A percentile compares a stretch with the other conserved stretches of the same genome.
These are phyloP conservation scores for Drosophila quinaria DNA, from an alignment of 2,888 invertebrate species.

Conservation along the genomic window DNA sequence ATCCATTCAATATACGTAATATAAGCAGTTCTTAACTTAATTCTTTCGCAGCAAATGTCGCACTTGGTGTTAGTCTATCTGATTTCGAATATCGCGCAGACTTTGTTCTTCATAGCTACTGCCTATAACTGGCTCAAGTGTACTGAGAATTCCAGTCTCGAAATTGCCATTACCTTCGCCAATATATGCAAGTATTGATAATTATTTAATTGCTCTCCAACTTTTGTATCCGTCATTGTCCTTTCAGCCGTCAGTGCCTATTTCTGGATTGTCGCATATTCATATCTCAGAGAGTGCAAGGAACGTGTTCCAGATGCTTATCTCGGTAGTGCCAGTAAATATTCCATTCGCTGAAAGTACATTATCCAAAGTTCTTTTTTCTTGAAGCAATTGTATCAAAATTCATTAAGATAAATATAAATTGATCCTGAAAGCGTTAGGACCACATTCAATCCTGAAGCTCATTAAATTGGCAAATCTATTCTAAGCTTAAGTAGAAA, in stretches of 20 bases:
- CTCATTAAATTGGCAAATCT: background rate
- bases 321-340: background rate
- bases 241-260: constrained; percentile 34
- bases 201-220: background rate
- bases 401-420: background rate
- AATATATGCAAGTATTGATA: constrained; percentile 23
- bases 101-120: background rate
- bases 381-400: background rate
- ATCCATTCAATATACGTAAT: too few relatives aligned
- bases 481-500: background rate
- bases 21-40: too few relatives aligned
- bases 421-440: background rate
- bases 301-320: background rate
- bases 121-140: constrained; percentile 5
- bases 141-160: background rate
- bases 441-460: background rate
- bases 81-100: background rate
- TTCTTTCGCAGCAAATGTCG: constrained; percentile 20
- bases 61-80: constrained; percentile 26
- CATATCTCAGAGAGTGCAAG: constrained; percentile 27
- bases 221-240: background rate
- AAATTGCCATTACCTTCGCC: background rate
- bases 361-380: background rate
- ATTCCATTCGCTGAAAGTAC: background rate
- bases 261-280: constrained; percentile 40